phyloP scores from a whole-genome alignment of 2,888 invertebrate genomes.

The Spodoptera exigua region DNA sequence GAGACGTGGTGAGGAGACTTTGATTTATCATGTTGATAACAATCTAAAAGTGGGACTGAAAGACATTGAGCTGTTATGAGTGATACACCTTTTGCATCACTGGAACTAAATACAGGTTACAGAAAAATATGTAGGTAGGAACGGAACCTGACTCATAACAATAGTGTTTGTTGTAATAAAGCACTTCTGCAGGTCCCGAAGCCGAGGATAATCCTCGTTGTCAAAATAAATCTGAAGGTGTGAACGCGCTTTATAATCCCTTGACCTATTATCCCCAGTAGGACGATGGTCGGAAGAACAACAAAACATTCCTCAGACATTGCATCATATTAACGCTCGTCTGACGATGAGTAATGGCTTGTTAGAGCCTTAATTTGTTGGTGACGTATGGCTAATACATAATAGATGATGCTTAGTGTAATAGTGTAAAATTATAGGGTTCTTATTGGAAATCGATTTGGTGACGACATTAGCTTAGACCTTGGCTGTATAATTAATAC shows the following conservation, averaged over 20 bases:
- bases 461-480: constrained; percentile 15
- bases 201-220: constrained; percentile 24
- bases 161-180: constrained; percentile 1
- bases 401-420: constrained; percentile 22
- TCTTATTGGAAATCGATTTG: constrained; percentile 21
- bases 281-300: constrained; percentile 31
- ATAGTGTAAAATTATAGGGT: constrained; percentile 29
- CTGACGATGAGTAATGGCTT: constrained; percentile 33
- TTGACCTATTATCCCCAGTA: constrained; percentile 53
- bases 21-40: constrained; percentile 2
- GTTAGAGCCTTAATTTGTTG: constrained; percentile 45
- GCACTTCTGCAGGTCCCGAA: constrained; percentile 7
- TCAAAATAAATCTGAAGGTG: constrained; percentile 32
- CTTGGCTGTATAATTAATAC: constrained; percentile 4
- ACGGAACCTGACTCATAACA: no score
- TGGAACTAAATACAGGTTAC: no score
- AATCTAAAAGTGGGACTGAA: constrained; percentile 2
- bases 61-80: background rate
- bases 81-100: no score
- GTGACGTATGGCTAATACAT: constrained; percentile 49
- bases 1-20: background rate
- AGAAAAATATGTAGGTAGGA: no score
- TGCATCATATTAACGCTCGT: constrained; percentile 51
- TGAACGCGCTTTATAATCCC: constrained; percentile 54
- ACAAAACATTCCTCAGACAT: constrained; percentile 50